Percentiles rank a stretch among this genome's conserved stretches.
These are phyloP conservation scores for Mythimna loreyi DNA, from an alignment of 2,888 invertebrate genomes.

Conservation along the genomic window DNA sequence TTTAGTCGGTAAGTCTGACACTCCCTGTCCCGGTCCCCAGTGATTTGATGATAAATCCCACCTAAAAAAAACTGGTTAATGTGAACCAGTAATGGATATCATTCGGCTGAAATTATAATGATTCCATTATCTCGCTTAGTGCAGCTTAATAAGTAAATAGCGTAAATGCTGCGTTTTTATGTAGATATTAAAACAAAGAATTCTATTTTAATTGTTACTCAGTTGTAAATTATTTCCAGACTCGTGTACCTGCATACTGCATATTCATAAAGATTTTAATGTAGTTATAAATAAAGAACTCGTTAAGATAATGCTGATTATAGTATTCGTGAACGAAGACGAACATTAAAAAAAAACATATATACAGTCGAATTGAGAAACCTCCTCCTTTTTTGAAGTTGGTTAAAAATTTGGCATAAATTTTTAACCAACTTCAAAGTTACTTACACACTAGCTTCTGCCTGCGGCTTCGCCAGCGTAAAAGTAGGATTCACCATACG, in stretches of 20 bases:
- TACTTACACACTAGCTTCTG: too few relatives aligned
- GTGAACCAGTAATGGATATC: neutral
- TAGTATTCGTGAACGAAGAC: neutral
- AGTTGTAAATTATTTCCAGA: neutral
- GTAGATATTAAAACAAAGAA: slow-evolving; percentile 5
- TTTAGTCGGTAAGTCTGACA: too few relatives aligned
- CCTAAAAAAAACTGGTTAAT: neutral
- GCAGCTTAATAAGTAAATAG: neutral
- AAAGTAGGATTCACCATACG: too few relatives aligned
- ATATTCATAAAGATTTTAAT: neutral
- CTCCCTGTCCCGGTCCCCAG: too few relatives aligned
- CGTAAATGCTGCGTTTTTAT: too few relatives aligned
- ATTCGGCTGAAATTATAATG: neutral
- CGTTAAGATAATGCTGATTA: neutral
- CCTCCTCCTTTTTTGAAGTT: too few relatives aligned
- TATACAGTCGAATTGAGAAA: too few relatives aligned
- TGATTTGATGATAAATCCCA: too few relatives aligned
- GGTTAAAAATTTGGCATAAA: too few relatives aligned
- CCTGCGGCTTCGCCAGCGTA: too few relatives aligned
- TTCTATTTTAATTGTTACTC: slow-evolving; percentile 1
- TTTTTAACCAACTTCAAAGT: too few relatives aligned
- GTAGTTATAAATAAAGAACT: neutral
- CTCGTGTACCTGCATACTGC: neutral
- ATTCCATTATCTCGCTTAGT: neutral
- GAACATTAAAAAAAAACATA: neutral